Base-by-base conservation (phyloP, 2,888 invertebrate species). In the Tiphia femorata region DNA sequence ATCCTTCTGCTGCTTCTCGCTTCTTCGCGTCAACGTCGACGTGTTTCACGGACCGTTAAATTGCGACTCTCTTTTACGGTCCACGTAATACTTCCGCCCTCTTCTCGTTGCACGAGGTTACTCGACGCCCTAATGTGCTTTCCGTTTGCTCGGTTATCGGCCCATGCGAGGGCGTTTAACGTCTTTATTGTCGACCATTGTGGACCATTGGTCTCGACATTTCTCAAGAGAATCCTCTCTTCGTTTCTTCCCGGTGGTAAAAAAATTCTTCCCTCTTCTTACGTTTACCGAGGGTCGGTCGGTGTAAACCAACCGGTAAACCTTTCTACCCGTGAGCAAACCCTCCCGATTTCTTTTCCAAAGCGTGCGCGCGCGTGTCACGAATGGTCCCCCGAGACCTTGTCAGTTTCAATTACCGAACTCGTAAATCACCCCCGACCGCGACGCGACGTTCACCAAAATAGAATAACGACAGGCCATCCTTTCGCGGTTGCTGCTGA, bases 321-420 rank as follows among this genome's bases (percentile, higher is more conserved):
- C 50, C 23, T 40, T 35, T 37, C 17, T 35, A 33, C 29, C n/a
- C n/a, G n/a, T n/a, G n/a, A n/a, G 33, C 42, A 40, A 54, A 55
- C 47, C 54, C 62, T 58, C 49, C n/a, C n/a, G n/a, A 44, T 53
- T 41, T 58, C 56, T 54, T 59, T 49, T 37, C 54, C n/a, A n/a
- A n/a, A n/a, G n/a, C n/a, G n/a, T 19, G 49, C 25, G 21, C 29
- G 35, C 43, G 49, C 25, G 21, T 25, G 35, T 42, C 41, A 17
- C 35, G 48, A 43, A n/a, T n/a, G n/a, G n/a, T n/a, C 47, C 52
- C 38, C 30, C 20, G 38, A 47, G 46, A 50, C 59, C 62, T 54
- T 49, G 63, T 67, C 71, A 47, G 50, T 65, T 62, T 68, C 62
- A 69, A 73, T 73, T 74, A 71, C 56, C 64, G 25, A 44, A 44